Evolutionary conservation across 2,797 vertebrate genomes (phyloP), one percentile per base, ranked within the genome.

Genomic region (Chrosomus eos): DNA sequence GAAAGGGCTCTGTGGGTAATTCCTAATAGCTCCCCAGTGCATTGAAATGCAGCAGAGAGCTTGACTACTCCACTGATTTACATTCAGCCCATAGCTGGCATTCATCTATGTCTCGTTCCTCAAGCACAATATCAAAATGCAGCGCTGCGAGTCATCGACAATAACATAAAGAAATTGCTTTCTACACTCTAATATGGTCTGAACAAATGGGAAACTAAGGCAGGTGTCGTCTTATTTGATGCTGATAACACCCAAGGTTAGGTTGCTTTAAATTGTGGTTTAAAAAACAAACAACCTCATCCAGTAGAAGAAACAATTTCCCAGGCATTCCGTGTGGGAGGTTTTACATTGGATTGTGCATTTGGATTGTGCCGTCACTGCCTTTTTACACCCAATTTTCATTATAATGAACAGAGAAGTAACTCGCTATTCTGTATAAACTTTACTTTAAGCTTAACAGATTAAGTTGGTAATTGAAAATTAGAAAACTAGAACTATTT

Each of bases 81-180:
- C 80, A 90, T 91, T 89, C 87, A 74, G 72, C 66, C 53, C 83
- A 77, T 80, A 79, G 71, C 85, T 70, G 72, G 70, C 87, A 89
- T 90, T 90, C 83, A 89, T 89, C 87, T 88, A 76, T 83, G 88
- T 89, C 87, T 90, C 70, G 55, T 88, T 90, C 82, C 74, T 53
- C 84, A 71, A 70, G 77, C 85, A 77, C 21, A 26, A 74, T 81
- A 87, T 90, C 80, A 89, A 88, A 88, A 91, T 88, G 87, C 88
- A 88, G 60, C 71, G 18, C 60, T 14, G 87, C 81, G 60, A 90
- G 85, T 89, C 85, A 86, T 88, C 85, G 88, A 82, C 67, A 86
- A 85, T 87, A 90, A 89, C 74, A 67, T 85, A 85, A 87, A 89
- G 84, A 85, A 88, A 88, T 88, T 88, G 85, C 89, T 89, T 90